A percentile compares a stretch with the other conserved stretches of the same genome.
phyloP scores from a whole-genome alignment of 2,113 vertebrate species.

The Nicator chloris region DNA sequence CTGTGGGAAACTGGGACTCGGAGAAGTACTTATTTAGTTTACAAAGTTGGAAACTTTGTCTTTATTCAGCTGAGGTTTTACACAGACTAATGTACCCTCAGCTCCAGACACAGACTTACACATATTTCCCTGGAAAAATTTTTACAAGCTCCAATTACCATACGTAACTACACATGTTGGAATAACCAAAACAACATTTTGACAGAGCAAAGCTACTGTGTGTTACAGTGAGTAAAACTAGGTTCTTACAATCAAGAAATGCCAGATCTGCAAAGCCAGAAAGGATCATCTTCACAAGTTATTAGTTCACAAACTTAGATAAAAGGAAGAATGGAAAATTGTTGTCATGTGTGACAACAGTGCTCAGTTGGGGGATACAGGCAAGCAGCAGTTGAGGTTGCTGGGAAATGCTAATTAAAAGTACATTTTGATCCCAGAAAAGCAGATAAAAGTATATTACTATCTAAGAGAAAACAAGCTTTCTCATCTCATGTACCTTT shows the following conservation, averaged over 20 bases:
- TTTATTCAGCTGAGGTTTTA: conserved; percentile 17
- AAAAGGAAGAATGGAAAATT: not conserved
- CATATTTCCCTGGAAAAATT: not conserved
- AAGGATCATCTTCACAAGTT: not conserved
- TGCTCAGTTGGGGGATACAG: not conserved
- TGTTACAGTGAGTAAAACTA: not conserved
- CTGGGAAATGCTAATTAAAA: not conserved
- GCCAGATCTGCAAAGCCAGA: not conserved
- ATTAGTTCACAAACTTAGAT: not conserved
- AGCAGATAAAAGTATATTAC: not conserved
- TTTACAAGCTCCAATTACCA: not conserved
- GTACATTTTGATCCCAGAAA: not conserved
- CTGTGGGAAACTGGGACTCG: not conserved
- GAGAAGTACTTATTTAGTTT: not conserved
- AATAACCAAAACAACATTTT: not conserved
- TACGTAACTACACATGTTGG: not conserved
- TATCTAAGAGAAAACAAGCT: not conserved
- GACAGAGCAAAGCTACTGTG: not conserved
- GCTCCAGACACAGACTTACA: not conserved
- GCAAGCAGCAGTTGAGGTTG: not conserved
- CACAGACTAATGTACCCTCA: not conserved
- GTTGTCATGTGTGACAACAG: accelerated
- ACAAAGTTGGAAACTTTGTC: not conserved
- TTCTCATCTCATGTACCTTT: not conserved
- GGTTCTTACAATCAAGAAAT: not conserved